Evolutionary conservation across 2,888 invertebrate genomes (phyloP), one percentile per base, ranked within the genome.

Genomic region (Philaethria dido): DNA sequence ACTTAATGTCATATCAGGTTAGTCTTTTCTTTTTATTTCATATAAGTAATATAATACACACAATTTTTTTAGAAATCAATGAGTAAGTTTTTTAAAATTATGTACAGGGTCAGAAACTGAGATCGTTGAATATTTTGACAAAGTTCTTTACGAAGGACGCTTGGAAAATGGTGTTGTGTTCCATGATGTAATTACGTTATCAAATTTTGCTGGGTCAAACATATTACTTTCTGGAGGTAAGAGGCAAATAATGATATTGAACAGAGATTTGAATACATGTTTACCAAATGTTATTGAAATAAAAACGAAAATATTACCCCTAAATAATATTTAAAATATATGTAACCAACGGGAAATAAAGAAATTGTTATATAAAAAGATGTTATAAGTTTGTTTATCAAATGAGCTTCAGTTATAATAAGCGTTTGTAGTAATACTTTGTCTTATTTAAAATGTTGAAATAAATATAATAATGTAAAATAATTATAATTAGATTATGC

Each of bases 221-320:
- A 71, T 91, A 14, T 72, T 78, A 5, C 47, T 87, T 59, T 44
- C 73, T 52, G 89, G 90, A 74, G 82, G 90, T 89, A 80, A 77
- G 72, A 68, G 57, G 59, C 25, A 39, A 29, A 3, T 45, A 25
- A 4, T 22, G 5, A n/a, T 54, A 16, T 16, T 25, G 25, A 25
- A 25, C n/a, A n/a, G n/a, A n/a, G n/a, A n/a, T n/a, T n/a, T n/a
- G n/a, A n/a, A n/a, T n/a, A n/a, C n/a, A n/a, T n/a, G n/a, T n/a
- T n/a, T n/a, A n/a, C n/a, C n/a, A n/a, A n/a, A n/a, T n/a, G n/a
- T n/a, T n/a, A n/a, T n/a, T n/a, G n/a, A n/a, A n/a, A n/a, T n/a
- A n/a, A n/a, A n/a, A n/a, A n/a, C n/a, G n/a, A n/a, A n/a, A n/a
- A n/a, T n/a, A n/a, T n/a, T n/a, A n/a, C n/a, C n/a, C n/a, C n/a